Evolutionary conservation across 2,797 vertebrate species (phyloP).

Genomic region (Mormyrops attenuatus): DNA sequence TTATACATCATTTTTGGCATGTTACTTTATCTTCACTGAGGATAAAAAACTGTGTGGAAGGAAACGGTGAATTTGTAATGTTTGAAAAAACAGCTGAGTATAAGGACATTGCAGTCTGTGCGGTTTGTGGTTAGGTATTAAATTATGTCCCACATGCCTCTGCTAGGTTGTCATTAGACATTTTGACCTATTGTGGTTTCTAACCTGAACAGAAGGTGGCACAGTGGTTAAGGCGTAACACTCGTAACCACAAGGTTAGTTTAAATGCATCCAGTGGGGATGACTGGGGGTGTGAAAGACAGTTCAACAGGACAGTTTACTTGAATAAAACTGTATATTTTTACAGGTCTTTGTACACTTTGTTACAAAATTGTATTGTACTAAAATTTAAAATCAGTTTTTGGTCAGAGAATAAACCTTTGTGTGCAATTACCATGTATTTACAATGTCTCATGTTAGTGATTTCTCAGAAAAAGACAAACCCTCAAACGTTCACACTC

Average conservation of each 20-base stretch:
- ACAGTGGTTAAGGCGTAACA: not conserved
- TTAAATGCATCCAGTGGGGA: not conserved
- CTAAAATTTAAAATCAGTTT: slow-evolving; percentile 91
- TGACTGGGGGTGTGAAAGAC: slow-evolving; percentile 15
- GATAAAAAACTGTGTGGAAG: not conserved
- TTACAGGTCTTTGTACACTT: slow-evolving; percentile 97
- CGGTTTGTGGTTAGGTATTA: not conserved
- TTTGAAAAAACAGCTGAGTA: not conserved
- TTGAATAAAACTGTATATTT: slow-evolving; percentile 98
- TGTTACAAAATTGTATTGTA: slow-evolving; percentile 97
- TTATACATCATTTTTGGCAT: not conserved
- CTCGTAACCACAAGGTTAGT: not conserved
- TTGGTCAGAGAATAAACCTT: slow-evolving; percentile 97
- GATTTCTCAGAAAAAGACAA: slow-evolving; percentile 74
- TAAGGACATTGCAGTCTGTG: not conserved
- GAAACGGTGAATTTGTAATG: not conserved
- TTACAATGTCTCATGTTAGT: slow-evolving; percentile 95
- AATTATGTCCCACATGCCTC: not conserved
- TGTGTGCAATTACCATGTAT: slow-evolving; percentile 97
- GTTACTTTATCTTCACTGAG: not conserved
- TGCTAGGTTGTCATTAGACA: not conserved
- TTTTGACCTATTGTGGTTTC: not conserved
- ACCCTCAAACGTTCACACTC: slow-evolving; percentile 81
- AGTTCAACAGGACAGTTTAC: slow-evolving; percentile 43
- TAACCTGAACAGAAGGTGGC: not conserved